Evolutionary conservation across 2,113 vertebrate genomes (phyloP).

Genomic region (Ceyx melanurus): DNA sequence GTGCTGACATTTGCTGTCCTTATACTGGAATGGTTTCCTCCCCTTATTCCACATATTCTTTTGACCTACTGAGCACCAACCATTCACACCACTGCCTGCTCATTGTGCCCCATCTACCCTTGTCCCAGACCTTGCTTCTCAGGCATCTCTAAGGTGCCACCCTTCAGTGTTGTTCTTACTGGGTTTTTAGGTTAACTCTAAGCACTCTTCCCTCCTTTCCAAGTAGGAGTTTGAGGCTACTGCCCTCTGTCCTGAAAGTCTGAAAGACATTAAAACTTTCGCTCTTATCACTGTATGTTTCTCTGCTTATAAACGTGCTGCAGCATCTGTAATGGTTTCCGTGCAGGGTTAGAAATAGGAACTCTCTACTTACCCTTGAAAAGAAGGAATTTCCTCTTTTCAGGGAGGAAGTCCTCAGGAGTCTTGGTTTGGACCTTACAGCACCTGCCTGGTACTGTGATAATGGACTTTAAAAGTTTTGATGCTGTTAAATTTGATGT

Average conservation of each 20-base stretch:
- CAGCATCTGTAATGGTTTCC: not conserved
- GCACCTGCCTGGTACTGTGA: not conserved
- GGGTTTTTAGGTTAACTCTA: not conserved
- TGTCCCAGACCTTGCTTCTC: not conserved
- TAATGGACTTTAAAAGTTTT: conserved; percentile 21
- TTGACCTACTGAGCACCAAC: not conserved
- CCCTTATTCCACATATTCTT: not conserved
- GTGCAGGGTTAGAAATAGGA: not conserved
- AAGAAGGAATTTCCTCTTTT: not conserved
- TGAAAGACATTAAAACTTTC: not conserved
- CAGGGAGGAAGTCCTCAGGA: not conserved
- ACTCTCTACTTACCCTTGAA: not conserved
- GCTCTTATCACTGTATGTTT: not conserved
- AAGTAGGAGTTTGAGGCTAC: not conserved
- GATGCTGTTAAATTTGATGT: not conserved
- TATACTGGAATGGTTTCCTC: not conserved
- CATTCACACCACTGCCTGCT: not conserved
- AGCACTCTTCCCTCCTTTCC: not conserved
- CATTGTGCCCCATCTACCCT: not conserved
- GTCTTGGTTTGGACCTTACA: not conserved
- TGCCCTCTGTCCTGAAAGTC: not conserved
- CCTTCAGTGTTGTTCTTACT: not conserved
- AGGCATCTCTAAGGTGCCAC: not conserved
- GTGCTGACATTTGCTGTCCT: not conserved
- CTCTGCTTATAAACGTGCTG: not conserved